These are phyloP conservation scores for Podotricha telesiphe DNA, from an alignment of 2,888 invertebrate genomes.

Conservation along the genomic window DNA sequence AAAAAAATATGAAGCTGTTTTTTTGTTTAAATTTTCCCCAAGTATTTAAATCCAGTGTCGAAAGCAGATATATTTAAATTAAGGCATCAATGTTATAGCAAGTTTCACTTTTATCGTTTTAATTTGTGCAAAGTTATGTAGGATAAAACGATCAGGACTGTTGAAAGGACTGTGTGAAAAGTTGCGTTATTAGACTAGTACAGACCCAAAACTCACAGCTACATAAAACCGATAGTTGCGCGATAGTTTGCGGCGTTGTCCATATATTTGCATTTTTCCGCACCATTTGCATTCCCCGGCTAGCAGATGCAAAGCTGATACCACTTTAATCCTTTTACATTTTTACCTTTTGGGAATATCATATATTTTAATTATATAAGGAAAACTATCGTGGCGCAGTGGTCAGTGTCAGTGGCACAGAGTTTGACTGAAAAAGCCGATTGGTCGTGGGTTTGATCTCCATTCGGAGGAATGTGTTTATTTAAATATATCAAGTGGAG, in stretches of 20 bases:
- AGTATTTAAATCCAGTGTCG: too few relatives aligned
- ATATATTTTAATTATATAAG: conserved; percentile 25
- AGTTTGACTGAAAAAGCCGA: too few relatives aligned
- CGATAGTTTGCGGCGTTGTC: conserved; percentile 57
- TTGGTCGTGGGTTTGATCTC: too few relatives aligned
- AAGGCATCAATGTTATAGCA: not conserved
- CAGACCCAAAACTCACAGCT: conserved; percentile 26
- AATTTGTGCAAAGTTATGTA: not conserved
- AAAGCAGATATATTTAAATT: not conserved
- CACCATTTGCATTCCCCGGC: conserved; percentile 56
- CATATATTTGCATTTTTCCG: conserved; percentile 73
- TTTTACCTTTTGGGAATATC: conserved; percentile 29
- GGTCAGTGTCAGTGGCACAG: too few relatives aligned
- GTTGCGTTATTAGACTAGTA: conserved; percentile 12
- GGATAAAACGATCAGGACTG: not conserved
- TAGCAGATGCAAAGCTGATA: conserved; percentile 40
- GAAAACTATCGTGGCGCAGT: too few relatives aligned
- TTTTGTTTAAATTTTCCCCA: too few relatives aligned
- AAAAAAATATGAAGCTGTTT: not conserved
- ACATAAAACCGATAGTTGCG: conserved; percentile 43
- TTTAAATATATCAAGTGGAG: too few relatives aligned
- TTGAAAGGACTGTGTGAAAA: too few relatives aligned
- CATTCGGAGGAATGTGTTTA: too few relatives aligned
- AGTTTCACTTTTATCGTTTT: not conserved
- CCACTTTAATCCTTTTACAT: conserved; percentile 38